Conservation (phyloP, 2,113 vertebrate species). For the Phyllostomus discolor region DNA sequence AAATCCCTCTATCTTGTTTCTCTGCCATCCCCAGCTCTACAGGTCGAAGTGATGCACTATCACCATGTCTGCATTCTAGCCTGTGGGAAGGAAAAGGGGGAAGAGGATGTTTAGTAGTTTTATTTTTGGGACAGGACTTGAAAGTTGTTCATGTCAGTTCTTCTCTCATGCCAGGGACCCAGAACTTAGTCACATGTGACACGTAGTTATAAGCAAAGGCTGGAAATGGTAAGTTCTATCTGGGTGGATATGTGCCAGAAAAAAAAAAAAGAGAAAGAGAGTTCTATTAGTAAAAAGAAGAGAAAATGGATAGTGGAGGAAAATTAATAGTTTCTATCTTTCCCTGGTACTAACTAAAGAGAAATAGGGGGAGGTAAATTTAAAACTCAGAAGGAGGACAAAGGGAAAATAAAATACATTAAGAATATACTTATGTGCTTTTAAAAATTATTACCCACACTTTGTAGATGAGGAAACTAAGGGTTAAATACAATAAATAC, state of each 20-base stretch:
- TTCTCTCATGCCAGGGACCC: no score
- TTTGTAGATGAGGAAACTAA: background rate
- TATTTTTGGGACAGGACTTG: background rate
- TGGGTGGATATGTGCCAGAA: background rate
- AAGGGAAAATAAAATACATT: background rate
- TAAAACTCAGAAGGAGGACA: background rate
- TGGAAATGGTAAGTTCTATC: background rate
- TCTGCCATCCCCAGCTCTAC: background rate
- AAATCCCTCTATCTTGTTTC: background rate
- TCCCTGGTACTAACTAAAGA: background rate
- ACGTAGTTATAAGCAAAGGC: background rate
- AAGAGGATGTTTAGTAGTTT: background rate
- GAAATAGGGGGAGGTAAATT: background rate
- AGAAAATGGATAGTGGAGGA: background rate
- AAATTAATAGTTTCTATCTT: background rate
- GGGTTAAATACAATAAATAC: background rate
- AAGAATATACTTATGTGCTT: background rate
- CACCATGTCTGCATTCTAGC: background rate
- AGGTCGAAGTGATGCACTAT: background rate
- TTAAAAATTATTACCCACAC: background rate
- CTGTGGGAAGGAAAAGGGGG: background rate
- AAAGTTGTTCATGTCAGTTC: background rate
- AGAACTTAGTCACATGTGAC: background rate
- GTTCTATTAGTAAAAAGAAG: background rate
- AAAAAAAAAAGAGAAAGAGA: background rate